phyloP scores from a whole-genome alignment of 2,113 vertebrate species.

The Ibidorhyncha struthersii region DNA sequence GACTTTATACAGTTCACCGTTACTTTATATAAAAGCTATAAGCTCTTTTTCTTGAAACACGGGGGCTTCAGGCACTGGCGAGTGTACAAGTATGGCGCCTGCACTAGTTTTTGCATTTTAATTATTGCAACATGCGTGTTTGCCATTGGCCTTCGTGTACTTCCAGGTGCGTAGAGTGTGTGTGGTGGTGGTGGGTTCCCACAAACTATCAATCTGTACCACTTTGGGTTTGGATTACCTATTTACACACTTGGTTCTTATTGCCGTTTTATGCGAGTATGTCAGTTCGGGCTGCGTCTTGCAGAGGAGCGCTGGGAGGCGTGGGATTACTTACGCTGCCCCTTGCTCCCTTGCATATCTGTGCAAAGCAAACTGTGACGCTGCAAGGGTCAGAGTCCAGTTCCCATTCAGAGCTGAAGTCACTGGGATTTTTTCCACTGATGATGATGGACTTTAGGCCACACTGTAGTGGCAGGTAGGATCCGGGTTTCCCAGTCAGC shows the following conservation, averaged over 20 bases:
- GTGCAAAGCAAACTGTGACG: neutral
- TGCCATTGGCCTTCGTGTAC: neutral
- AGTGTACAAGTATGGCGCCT: neutral
- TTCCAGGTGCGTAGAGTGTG: neutral
- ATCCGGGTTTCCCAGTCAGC: neutral
- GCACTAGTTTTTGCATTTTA: neutral
- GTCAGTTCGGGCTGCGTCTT: neutral
- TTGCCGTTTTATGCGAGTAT: neutral
- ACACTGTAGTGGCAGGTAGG: accelerated
- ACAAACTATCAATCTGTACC: neutral
- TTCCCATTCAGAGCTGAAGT: neutral
- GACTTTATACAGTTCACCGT: neutral
- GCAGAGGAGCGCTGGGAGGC: neutral
- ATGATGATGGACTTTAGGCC: neutral
- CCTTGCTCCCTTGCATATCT: neutral
- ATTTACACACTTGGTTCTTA: neutral
- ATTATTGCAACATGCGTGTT: neutral
- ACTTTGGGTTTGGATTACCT: neutral
- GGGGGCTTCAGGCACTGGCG: neutral
- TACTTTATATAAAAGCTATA: constrained; percentile 1
- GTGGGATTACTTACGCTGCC: neutral
- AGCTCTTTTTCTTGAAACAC: neutral
- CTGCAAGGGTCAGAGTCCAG: neutral
- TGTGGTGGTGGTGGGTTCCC: neutral
- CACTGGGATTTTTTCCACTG: neutral